Conservation (phyloP, 1,140 invertebrate genomes). For the Cherax destructor region DNA sequence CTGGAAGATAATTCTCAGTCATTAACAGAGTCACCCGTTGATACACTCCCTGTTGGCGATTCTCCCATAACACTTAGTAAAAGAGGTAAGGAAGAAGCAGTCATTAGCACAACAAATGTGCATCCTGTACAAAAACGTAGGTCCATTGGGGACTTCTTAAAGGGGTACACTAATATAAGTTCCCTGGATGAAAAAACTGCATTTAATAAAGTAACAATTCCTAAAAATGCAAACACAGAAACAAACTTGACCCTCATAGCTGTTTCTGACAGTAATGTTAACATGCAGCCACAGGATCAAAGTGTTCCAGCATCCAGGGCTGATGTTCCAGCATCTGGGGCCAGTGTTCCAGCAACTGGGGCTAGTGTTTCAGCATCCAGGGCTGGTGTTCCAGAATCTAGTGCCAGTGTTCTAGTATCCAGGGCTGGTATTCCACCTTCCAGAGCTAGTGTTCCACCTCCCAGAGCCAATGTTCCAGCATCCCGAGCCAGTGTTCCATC, state of each 20-base stretch:
- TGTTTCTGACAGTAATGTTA: background rate
- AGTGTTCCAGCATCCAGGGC: background rate
- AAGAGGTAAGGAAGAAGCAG: background rate
- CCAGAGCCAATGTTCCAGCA: too few relatives aligned
- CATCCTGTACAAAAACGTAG: constrained; percentile 11
- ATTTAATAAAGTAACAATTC: background rate
- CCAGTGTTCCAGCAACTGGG: too few relatives aligned
- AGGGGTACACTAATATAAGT: constrained; percentile 35
- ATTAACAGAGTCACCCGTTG: background rate
- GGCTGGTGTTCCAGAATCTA: too few relatives aligned
- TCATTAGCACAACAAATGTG: background rate
- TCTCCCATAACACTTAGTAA: background rate
- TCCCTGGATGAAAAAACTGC: constrained; percentile 4
- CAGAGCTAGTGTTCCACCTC: too few relatives aligned
- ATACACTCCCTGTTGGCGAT: background rate
- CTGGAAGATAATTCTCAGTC: background rate
- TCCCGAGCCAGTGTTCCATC: too few relatives aligned
- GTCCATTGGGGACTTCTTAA: constrained; percentile 34
- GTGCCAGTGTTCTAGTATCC: too few relatives aligned
- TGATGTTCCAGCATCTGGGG: background rate
- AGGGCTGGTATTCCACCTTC: too few relatives aligned
- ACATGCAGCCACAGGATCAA: background rate
- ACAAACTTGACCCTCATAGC: constrained; percentile 36
- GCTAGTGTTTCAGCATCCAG: too few relatives aligned
- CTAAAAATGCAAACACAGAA: constrained; percentile 12